These are phyloP conservation scores for Himantopus leucocephalus DNA, from an alignment of 2,113 vertebrate genomes.

Conservation along the genomic window DNA sequence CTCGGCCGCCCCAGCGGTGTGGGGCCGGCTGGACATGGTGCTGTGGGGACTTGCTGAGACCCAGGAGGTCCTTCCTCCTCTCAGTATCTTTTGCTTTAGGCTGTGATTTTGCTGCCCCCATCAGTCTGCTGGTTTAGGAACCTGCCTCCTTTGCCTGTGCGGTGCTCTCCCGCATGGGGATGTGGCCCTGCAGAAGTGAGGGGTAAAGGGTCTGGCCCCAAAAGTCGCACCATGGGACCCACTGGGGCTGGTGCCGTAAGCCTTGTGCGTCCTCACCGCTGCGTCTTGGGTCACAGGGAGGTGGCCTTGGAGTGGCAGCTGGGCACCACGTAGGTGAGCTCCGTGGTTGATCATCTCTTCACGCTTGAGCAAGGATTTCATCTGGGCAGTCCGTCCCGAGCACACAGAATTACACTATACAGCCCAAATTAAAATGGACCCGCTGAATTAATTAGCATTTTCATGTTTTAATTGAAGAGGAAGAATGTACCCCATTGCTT, in stretches of 20 bases:
- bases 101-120: conserved; percentile 72
- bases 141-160: neutral
- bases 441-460: neutral
- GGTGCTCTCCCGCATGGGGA: neutral
- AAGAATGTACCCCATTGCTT: neutral
- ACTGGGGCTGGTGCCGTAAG: neutral
- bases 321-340: neutral
- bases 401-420: neutral
- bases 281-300: neutral
- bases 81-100: conserved; percentile 22
- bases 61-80: conserved; percentile 13
- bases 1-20: rapidly evolving
- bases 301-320: neutral
- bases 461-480: neutral
- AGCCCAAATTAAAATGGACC: neutral
- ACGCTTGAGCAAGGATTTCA: neutral
- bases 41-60: neutral
- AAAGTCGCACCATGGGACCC: rapidly evolving
- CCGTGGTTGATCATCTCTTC: neutral
- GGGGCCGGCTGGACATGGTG: neutral
- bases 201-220: neutral
- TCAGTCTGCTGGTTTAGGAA: conserved; percentile 56
- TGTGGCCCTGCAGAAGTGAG: neutral
- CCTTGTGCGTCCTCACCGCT: neutral
- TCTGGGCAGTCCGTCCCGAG: neutral